These are phyloP conservation scores for Misgurnus anguillicaudatus DNA, from an alignment of 2,113 vertebrate species.

Conservation along the genomic window DNA sequence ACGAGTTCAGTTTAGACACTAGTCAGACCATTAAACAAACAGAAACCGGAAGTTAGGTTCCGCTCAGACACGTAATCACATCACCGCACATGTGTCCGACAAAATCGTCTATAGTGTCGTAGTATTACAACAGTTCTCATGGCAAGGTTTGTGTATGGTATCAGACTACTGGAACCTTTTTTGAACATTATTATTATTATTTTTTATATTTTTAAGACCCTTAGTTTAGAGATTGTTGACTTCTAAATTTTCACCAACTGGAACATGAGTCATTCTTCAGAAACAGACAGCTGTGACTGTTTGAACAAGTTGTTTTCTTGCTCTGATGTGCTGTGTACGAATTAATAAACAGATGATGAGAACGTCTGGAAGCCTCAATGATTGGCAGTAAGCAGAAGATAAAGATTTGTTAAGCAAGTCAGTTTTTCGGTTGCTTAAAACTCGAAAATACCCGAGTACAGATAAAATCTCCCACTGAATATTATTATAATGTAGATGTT, in stretches of 20 bases:
- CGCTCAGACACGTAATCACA: too few relatives aligned
- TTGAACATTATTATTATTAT: too few relatives aligned
- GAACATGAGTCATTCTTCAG: not conserved
- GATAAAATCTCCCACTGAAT: not conserved
- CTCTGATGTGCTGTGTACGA: not conserved
- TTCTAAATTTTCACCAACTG: not conserved
- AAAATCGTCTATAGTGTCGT: too few relatives aligned
- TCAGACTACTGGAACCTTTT: too few relatives aligned
- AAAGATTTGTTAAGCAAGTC: not conserved
- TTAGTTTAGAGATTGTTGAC: too few relatives aligned
- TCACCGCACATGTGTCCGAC: too few relatives aligned
- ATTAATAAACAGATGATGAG: slow-evolving; percentile 17
- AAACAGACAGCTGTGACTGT: slow-evolving; percentile 1
- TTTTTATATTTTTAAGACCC: too few relatives aligned
- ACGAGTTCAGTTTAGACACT: too few relatives aligned
- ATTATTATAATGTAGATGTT: not conserved
- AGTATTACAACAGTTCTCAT: too few relatives aligned
- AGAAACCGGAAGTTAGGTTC: too few relatives aligned
- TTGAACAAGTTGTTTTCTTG: not conserved
- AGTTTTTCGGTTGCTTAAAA: not conserved
- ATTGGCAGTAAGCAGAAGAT: slow-evolving; percentile 1
- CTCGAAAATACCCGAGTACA: not conserved
- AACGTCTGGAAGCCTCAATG: slow-evolving; percentile 1
- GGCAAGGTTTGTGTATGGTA: too few relatives aligned
- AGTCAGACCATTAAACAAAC: too few relatives aligned